These are phyloP conservation scores for Ametastegia equiseti DNA, from an alignment of 2,888 invertebrate species.

Conservation along the genomic window DNA sequence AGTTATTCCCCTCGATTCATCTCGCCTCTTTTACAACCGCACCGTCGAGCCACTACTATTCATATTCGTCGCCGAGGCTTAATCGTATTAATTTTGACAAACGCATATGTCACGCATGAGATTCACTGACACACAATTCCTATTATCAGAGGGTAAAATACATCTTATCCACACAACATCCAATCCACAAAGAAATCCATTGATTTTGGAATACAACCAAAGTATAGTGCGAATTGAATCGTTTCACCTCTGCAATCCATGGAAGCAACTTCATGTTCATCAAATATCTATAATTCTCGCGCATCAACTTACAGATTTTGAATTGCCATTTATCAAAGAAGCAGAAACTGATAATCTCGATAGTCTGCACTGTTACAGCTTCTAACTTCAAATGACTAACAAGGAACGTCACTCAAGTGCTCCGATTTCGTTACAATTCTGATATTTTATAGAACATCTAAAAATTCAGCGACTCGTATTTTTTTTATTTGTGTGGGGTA, in stretches of 20 bases:
- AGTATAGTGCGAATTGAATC: background rate
- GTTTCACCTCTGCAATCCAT: background rate
- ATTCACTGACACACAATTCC: background rate
- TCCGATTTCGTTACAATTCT: no score
- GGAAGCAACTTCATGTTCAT: background rate
- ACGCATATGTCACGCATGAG: no score
- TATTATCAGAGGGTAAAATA: background rate
- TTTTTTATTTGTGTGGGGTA: no score
- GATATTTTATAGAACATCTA: no score
- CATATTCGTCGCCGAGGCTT: conserved; percentile 3
- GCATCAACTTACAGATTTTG: no score
- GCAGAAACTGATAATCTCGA: no score
- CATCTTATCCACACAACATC: background rate
- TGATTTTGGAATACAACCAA: background rate
- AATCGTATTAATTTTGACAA: background rate
- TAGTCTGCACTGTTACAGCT: no score
- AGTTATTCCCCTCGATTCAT: background rate
- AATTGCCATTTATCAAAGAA: no score
- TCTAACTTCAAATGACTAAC: no score
- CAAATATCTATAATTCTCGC: background rate
- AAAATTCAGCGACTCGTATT: no score
- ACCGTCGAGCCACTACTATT: background rate
- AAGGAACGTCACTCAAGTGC: no score
- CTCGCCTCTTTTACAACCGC: background rate
- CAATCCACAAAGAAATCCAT: background rate